Conservation (phyloP, 2,113 vertebrate genomes). For the Cochlearius cochlearius region DNA sequence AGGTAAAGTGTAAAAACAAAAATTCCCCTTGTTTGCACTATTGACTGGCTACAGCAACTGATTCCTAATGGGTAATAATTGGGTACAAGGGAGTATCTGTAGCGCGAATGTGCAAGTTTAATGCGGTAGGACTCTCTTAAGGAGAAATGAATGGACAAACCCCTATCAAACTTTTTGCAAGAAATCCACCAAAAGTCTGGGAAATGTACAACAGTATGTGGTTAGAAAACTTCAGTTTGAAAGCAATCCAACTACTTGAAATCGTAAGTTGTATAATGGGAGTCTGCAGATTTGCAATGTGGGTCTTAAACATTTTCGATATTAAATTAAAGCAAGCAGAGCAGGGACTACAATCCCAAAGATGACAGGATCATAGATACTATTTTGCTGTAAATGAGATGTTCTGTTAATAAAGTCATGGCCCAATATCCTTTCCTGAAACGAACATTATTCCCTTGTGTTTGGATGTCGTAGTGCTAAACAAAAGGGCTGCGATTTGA, state of each 20-base stretch:
- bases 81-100: neutral
- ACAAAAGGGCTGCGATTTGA: constrained; percentile 4
- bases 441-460: neutral
- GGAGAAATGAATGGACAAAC: neutral
- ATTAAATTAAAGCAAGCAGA: neutral
- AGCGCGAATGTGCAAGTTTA: neutral
- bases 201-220: neutral
- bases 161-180: neutral
- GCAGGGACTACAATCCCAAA: neutral
- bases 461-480: neutral
- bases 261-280: neutral
- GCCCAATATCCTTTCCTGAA: neutral
- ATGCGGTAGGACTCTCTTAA: neutral
- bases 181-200: neutral
- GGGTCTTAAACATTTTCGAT: neutral
- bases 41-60: neutral
- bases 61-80: neutral
- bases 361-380: neutral
- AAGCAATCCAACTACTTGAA: neutral
- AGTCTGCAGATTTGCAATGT: neutral
- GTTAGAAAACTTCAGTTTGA: neutral
- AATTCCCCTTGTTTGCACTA: neutral
- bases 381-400: constrained; percentile 3
- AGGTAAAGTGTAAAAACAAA: neutral
- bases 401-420: neutral